phyloP scores from a whole-genome alignment of 2,797 vertebrate species.

The Eleutherodactylus coqui region DNA sequence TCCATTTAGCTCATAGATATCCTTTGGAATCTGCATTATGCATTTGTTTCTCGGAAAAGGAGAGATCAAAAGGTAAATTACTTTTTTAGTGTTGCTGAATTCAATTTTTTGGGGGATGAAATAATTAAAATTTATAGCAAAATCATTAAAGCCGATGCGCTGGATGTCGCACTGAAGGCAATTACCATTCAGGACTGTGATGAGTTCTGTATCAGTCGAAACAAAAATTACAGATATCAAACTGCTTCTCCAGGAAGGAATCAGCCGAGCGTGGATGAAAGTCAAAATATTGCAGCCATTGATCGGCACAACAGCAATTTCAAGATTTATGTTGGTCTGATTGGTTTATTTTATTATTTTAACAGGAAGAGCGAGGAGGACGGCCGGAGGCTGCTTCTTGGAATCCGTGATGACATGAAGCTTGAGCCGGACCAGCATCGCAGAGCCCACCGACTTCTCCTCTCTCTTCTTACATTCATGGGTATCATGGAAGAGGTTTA shows the following conservation, averaged over 20 bases:
- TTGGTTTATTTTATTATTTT: slow-evolving; percentile 27
- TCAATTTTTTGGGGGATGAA: slow-evolving; percentile 44
- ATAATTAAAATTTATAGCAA: slow-evolving; percentile 54
- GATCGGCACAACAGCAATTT: slow-evolving; percentile 3
- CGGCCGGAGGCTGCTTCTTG: neutral
- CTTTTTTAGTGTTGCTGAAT: slow-evolving; percentile 49
- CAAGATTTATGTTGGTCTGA: neutral
- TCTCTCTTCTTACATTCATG: neutral
- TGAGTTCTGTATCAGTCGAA: slow-evolving; percentile 22
- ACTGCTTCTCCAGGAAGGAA: slow-evolving; percentile 6
- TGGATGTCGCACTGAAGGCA: slow-evolving; percentile 36
- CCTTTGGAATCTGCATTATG: slow-evolving; percentile 49
- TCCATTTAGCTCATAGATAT: slow-evolving; percentile 17
- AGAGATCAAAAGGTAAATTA: slow-evolving; percentile 43
- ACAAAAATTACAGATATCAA: slow-evolving; percentile 39
- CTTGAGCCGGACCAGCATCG: neutral
- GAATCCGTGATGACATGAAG: neutral
- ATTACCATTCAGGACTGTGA: slow-evolving; percentile 31
- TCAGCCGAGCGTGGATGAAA: slow-evolving; percentile 6
- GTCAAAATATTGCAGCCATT: slow-evolving; percentile 25
- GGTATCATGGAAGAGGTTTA: neutral
- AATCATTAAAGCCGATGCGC: slow-evolving; percentile 54
- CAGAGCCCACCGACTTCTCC: neutral
- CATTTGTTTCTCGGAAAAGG: slow-evolving; percentile 41
- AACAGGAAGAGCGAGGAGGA: slow-evolving; percentile 7